Evolutionary conservation across 2,888 invertebrate genomes (phyloP).

Genomic region (Vanessa cardui): DNA sequence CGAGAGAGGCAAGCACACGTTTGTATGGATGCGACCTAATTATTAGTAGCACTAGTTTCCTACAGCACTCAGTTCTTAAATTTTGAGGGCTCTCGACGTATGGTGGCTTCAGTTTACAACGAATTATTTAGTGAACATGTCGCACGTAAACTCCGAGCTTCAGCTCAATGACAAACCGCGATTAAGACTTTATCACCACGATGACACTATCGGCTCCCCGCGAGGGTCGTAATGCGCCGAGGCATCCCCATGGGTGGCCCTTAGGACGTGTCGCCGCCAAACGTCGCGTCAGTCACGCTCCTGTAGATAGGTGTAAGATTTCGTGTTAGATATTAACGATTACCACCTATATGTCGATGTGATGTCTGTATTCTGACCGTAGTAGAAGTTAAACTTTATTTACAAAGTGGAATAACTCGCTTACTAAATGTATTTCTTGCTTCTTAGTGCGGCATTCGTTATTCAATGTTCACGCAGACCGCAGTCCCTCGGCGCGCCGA

Average conservation of each 20-base stretch:
- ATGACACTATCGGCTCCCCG: too few species aligned
- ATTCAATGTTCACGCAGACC: background rate
- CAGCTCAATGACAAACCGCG: too few species aligned
- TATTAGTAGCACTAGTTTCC: too few species aligned
- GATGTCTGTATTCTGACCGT: slow-evolving; percentile 7
- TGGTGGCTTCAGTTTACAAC: background rate
- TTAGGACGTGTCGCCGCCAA: background rate
- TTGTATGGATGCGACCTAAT: too few species aligned
- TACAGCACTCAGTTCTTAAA: too few species aligned
- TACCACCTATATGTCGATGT: slow-evolving; percentile 4
- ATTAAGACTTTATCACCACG: too few species aligned
- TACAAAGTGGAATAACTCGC: background rate
- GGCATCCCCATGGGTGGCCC: background rate
- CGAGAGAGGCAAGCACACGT: too few species aligned
- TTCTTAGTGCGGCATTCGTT: background rate
- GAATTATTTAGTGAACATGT: background rate
- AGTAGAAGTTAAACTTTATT: slow-evolving; percentile 1
- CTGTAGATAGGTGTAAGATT: slow-evolving; percentile 3
- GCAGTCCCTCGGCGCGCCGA: background rate
- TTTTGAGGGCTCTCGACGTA: background rate
- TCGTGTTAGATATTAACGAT: background rate
- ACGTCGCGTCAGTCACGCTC: background rate
- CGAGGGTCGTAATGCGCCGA: background rate
- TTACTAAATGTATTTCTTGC: background rate
- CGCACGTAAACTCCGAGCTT: too few species aligned